Percentiles rank a stretch among this genome's conserved stretches.
phyloP scores from a whole-genome alignment of 1,140 invertebrate genomes.

The Habropoda laboriosa region DNA sequence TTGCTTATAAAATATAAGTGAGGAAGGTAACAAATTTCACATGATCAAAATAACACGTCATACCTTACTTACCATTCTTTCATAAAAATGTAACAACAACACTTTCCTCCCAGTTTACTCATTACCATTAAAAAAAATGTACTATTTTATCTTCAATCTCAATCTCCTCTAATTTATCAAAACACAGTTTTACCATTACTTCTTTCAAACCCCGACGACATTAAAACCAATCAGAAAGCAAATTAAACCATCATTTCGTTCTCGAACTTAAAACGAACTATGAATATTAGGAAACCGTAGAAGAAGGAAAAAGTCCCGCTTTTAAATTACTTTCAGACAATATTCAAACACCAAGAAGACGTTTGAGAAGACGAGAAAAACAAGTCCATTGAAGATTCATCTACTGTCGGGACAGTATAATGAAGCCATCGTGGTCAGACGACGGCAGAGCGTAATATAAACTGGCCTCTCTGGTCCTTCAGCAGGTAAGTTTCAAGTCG shows the following conservation, averaged over 20 bases:
- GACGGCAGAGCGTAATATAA: not conserved
- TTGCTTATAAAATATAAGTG: too few species aligned
- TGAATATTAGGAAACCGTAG: not conserved
- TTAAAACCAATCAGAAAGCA: not conserved
- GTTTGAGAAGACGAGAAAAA: not conserved
- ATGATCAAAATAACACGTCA: too few species aligned
- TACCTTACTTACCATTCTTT: too few species aligned
- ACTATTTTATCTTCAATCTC: too few species aligned
- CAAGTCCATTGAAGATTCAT: not conserved
- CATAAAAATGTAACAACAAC: too few species aligned
- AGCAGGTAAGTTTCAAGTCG: not conserved
- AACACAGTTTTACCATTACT: not conserved
- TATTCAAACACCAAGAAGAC: not conserved
- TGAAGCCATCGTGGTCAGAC: conserved; percentile 1
- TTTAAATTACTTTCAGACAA: conserved; percentile 2
- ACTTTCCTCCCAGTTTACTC: too few species aligned
- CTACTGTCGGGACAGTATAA: not conserved
- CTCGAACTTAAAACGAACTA: not conserved
- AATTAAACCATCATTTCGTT: not conserved
- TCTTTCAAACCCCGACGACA: not conserved
- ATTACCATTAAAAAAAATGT: too few species aligned
- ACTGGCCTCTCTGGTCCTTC: not conserved
- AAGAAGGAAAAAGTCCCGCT: not conserved
- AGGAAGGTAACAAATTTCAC: too few species aligned
- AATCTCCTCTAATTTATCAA: not conserved